Conservation (phyloP, 1,140 invertebrate genomes). For the Teleogryllus occipitalis region DNA sequence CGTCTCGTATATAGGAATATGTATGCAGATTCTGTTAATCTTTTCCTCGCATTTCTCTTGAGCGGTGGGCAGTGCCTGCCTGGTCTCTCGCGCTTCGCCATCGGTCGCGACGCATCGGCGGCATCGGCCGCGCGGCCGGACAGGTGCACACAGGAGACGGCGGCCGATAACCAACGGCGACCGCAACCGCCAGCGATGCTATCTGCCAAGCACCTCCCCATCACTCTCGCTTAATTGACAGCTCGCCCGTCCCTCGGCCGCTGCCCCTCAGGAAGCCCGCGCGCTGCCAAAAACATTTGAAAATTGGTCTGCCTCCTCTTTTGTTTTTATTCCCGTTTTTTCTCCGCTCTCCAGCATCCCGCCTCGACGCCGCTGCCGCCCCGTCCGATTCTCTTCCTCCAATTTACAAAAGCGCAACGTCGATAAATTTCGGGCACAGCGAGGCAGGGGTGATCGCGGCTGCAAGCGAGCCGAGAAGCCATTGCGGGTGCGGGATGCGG, state of each 20-base stretch:
- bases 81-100: no score
- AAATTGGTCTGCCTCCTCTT: not conserved
- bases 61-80: no score
- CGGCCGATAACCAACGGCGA: not conserved
- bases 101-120: no score
- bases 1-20: no score
- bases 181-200: not conserved
- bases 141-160: not conserved
- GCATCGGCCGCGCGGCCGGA: no score
- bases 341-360: not conserved
- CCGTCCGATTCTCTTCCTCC: not conserved
- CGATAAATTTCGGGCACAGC: not conserved
- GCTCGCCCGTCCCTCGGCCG: not conserved
- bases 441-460: not conserved
- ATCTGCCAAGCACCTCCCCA: not conserved
- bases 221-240: not conserved
- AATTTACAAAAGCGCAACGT: not conserved
- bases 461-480: no score
- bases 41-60: no score
- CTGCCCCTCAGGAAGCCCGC: not conserved
- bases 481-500: no score
- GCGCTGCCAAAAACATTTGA: conserved; percentile 3
- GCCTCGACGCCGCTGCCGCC: no score
- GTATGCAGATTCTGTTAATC: no score
- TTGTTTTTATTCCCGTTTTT: not conserved